Evolutionary conservation across 1,140 invertebrate genomes (phyloP).

Genomic region (Drosophila lacteicornis): DNA sequence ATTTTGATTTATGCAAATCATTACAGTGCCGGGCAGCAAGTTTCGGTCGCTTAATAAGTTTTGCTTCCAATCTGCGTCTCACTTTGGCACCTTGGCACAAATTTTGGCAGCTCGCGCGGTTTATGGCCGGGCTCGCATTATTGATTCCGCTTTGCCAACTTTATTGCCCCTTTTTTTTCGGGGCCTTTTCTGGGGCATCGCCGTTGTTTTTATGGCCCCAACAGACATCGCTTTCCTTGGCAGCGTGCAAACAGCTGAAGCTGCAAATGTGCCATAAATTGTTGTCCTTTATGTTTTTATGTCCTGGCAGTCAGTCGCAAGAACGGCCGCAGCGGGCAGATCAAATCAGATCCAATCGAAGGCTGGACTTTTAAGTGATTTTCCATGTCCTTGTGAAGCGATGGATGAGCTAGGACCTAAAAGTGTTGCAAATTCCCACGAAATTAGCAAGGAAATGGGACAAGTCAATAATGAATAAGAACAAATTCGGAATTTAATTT

Average conservation of each 20-base stretch:
- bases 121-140: slow-evolving; percentile 54
- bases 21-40: slow-evolving; percentile 23
- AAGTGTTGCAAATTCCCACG: not conserved
- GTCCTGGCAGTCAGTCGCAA: slow-evolving; percentile 44
- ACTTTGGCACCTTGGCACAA: slow-evolving; percentile 52
- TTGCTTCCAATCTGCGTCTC: slow-evolving; percentile 49
- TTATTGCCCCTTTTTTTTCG: slow-evolving; percentile 36
- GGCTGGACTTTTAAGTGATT: slow-evolving; percentile 53
- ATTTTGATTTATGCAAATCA: slow-evolving; percentile 58
- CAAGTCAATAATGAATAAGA: not conserved
- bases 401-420: not conserved
- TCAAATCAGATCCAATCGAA: slow-evolving; percentile 64
- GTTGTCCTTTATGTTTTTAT: slow-evolving; percentile 74
- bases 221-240: slow-evolving; percentile 54
- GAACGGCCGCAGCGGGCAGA: slow-evolving; percentile 29
- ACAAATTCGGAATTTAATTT: not conserved
- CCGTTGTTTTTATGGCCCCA: slow-evolving; percentile 64
- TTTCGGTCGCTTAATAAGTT: slow-evolving; percentile 61
- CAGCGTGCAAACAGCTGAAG: slow-evolving; percentile 33
- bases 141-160: slow-evolving; percentile 43
- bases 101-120: slow-evolving; percentile 47
- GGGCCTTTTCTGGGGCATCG: slow-evolving; percentile 7
- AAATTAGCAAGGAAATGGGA: not conserved
- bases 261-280: slow-evolving; percentile 80
- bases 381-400: slow-evolving; percentile 21